Conservation (phyloP, 1,140 invertebrate species). For the Prorops nasuta region DNA sequence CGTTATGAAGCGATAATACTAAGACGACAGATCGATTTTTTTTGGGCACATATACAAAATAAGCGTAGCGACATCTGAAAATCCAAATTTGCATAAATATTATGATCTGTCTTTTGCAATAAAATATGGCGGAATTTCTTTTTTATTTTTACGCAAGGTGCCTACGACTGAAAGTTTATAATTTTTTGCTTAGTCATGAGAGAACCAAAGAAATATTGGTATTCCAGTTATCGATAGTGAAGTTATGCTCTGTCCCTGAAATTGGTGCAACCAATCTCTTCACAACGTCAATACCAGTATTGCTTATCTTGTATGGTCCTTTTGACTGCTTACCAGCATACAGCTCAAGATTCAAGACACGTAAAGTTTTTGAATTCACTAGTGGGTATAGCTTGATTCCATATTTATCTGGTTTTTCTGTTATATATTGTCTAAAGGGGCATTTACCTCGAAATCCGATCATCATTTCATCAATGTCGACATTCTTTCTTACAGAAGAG, state of each 20-base stretch:
- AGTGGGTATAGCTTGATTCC: conserved; percentile 45
- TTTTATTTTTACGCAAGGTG: conserved; percentile 44
- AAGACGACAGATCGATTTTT: conserved; percentile 34
- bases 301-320: background rate
- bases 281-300: background rate
- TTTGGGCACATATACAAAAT: conserved; percentile 43
- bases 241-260: background rate
- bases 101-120: conserved; percentile 16
- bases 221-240: conserved; percentile 1
- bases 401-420: conserved; percentile 44
- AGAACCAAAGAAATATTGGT: background rate
- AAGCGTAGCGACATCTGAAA: conserved; percentile 30
- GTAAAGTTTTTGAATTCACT: conserved; percentile 17
- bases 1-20: conserved; percentile 37
- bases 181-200: conserved; percentile 32
- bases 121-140: conserved; percentile 41
- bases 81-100: conserved; percentile 20
- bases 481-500: conserved; percentile 23
- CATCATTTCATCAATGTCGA: conserved; percentile 43
- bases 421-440: conserved; percentile 47
- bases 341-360: conserved; percentile 31
- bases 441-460: conserved; percentile 44
- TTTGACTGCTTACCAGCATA: conserved; percentile 25
- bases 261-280: background rate
- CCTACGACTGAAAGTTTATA: conserved; percentile 41